Conservation (phyloP, 92 coral and sea anemone species). For the Virgularia gustaviana region DNA sequence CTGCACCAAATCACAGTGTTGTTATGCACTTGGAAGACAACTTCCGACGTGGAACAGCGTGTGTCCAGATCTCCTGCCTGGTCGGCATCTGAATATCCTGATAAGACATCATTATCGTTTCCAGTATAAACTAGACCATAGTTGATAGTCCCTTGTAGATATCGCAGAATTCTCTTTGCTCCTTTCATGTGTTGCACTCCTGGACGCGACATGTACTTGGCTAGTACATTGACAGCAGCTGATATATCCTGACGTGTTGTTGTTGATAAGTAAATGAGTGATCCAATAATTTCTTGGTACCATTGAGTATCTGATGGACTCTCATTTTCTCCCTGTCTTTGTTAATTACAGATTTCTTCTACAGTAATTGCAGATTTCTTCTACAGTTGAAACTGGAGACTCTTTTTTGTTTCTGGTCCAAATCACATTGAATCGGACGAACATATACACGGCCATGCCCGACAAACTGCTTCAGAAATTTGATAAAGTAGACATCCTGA, state of each 20-base stretch:
- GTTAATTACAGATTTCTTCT: too few relatives aligned
- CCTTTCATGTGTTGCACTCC: constrained; percentile 9
- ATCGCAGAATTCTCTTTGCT: constrained; percentile 27
- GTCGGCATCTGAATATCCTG: too few relatives aligned
- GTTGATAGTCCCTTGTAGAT: constrained; percentile 15
- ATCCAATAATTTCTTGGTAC: constrained; percentile 17
- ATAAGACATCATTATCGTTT: constrained; percentile 4
- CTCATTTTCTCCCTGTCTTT: not conserved
- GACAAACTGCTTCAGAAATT: constrained; percentile 12
- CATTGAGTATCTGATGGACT: constrained; percentile 3
- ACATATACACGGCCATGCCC: constrained; percentile 47
- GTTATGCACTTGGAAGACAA: not conserved
- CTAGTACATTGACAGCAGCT: constrained; percentile 5
- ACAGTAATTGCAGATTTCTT: constrained; percentile 28
- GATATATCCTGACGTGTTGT: constrained; percentile 29
- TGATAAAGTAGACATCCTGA: not conserved
- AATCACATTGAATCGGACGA: constrained; percentile 57
- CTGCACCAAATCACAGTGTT: not conserved
- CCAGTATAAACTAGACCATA: constrained; percentile 25
- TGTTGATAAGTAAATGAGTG: constrained; percentile 13
- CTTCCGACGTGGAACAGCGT: not conserved
- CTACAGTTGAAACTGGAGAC: not conserved
- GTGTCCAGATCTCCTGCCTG: too few relatives aligned
- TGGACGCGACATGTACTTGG: constrained; percentile 26
- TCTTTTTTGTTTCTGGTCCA: constrained; percentile 34